phyloP scores from a whole-genome alignment of 2,113 vertebrate genomes.

The Carollia perspicillata region DNA sequence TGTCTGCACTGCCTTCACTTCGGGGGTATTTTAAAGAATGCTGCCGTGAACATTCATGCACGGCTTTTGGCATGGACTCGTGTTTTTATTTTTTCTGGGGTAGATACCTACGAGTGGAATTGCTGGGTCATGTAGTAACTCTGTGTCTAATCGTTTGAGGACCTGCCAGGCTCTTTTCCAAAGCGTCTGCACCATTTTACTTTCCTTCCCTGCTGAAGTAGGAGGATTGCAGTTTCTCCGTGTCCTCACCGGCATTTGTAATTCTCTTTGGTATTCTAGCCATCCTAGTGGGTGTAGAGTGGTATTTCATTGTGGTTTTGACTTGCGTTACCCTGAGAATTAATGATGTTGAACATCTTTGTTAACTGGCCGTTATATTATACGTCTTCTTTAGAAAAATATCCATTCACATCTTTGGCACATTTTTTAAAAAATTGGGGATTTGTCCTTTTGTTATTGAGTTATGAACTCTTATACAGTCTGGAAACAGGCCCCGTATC shows the following conservation, averaged over 20 bases:
- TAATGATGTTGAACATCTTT: not conserved
- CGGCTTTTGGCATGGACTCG: not conserved
- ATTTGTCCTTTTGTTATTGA: not conserved
- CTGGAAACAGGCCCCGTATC: not conserved
- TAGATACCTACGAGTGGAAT: not conserved
- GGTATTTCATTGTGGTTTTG: not conserved
- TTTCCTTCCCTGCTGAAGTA: accelerated
- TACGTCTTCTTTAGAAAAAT: not conserved
- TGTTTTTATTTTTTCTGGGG: not conserved
- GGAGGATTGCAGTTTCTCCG: not conserved
- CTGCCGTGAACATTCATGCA: not conserved
- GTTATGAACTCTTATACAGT: not conserved
- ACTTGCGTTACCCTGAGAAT: not conserved
- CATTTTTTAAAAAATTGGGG: not conserved
- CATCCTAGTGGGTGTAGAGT: not conserved
- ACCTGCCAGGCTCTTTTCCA: not conserved
- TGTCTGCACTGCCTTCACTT: not conserved
- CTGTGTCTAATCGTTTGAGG: not conserved
- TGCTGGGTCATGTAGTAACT: not conserved
- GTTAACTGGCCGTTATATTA: not conserved
- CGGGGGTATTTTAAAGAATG: not conserved
- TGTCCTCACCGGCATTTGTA: not conserved
- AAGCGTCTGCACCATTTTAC: not conserved
- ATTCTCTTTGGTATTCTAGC: not conserved
- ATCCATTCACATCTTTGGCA: not conserved